Percentiles rank a stretch among this genome's conserved stretches.
Conservation (phyloP, 2,797 vertebrate species). For the Urosaurus nigricauda region DNA sequence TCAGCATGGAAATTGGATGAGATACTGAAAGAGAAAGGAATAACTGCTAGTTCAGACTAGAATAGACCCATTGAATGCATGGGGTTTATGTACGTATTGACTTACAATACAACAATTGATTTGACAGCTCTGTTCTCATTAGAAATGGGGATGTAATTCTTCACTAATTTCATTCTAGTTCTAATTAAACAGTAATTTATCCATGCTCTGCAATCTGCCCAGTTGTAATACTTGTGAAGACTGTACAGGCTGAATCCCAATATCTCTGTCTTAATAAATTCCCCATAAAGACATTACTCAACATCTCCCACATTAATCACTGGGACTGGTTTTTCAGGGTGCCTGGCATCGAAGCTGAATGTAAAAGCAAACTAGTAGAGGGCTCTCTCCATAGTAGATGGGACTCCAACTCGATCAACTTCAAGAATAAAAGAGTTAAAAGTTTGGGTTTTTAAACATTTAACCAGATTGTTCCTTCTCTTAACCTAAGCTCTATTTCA, state of each 20-base stretch:
- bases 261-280: not conserved
- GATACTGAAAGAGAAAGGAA: not conserved
- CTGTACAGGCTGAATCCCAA: not conserved
- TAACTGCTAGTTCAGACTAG: too few relatives aligned
- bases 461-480: slow-evolving; percentile 26
- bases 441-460: slow-evolving; percentile 29
- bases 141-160: too few relatives aligned
- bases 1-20: not conserved
- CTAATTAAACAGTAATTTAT: too few relatives aligned
- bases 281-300: not conserved
- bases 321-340: slow-evolving; percentile 12
- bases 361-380: slow-evolving; percentile 35
- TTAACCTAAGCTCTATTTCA: slow-evolving; percentile 27
- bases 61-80: too few relatives aligned
- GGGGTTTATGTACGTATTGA: too few relatives aligned
- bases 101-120: too few relatives aligned
- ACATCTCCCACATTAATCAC: slow-evolving; percentile 18
- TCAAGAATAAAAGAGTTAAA: not conserved
- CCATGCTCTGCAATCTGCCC: not conserved
- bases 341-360: slow-evolving; percentile 15
- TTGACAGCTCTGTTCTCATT: too few relatives aligned
- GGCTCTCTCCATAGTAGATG: slow-evolving; percentile 1
- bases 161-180: too few relatives aligned
- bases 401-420: not conserved
- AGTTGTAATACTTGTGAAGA: not conserved